Base-by-base conservation (phyloP, 1,140 invertebrate species). In the Drosophila melanica region DNA sequence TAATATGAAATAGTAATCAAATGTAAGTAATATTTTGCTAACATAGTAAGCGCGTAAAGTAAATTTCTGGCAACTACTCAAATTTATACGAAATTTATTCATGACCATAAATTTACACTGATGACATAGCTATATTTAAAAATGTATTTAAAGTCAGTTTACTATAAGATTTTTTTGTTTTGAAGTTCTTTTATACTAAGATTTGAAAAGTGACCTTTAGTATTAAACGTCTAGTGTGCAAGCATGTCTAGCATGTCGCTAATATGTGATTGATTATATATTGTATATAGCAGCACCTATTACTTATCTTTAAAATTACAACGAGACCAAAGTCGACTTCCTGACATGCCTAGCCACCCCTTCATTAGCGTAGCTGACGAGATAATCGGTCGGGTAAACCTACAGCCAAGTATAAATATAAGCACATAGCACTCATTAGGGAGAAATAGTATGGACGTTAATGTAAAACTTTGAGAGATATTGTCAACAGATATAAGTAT, bases 251-350 rank as follows among this genome's bases (percentile, higher is more conserved):
- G 64, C 64, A 73, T 60, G 70, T 42, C 23, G 48, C 14, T 73
- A 73, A 68, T 68, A 23, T 23, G 4, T 23, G 20, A 23, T 4
- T 23, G 20, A 23, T 4, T 23, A 23, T 23, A 23, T 23, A 23
- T 23, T 2, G 2, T 20, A 68, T 47, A 68, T 35, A 59, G 47
- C 5, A 42, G 11, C 47, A 9, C 8, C 14, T 14, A 53, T 48
- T 39, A 62, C 41, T 47, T 70, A 41, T 23, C 45, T 71, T 42
- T 12, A 6, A 27, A 45, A 59, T 60, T 33, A 48, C 12, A 9
- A 8, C 18, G 45, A 10, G 63, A 20, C 39, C 33, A 54, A 73
- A 73, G 70, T 68, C 50, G 54, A 68, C 27, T 73, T 73, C 48
- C 63, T 57, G 14, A 23, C 20, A 23, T 18, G 20, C n/a, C n/a